These are phyloP conservation scores for Distichodus sexfasciatus DNA, from an alignment of 2,797 vertebrate species.

Conservation along the genomic window DNA sequence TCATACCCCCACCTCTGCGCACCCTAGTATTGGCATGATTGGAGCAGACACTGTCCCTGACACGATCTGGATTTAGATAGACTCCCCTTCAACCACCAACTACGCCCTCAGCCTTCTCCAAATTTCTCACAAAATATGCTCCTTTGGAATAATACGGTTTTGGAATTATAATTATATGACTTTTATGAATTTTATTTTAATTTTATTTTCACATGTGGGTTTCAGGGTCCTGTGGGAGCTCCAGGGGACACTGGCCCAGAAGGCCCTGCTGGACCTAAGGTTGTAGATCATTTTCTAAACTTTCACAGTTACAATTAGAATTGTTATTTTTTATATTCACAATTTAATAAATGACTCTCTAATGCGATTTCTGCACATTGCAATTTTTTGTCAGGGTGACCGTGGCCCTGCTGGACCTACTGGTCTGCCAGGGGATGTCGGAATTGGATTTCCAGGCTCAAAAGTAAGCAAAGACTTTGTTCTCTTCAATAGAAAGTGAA, in stretches of 20 bases:
- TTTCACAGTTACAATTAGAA: too few relatives aligned
- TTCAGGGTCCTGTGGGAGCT: conserved; percentile 63
- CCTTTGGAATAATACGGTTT: too few relatives aligned
- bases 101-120: conserved; percentile 16
- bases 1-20: conserved; percentile 27
- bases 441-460: conserved; percentile 66
- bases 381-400: conserved; percentile 73
- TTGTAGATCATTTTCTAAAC: conserved; percentile 42
- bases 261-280: conserved; percentile 67
- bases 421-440: conserved; percentile 74
- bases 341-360: too few relatives aligned
- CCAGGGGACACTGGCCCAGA: conserved; percentile 67
- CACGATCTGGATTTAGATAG: conserved; percentile 27
- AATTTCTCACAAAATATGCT: conserved; percentile 59
- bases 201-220: conserved; percentile 11
- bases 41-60: conserved; percentile 34
- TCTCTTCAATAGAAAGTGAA: too few relatives aligned
- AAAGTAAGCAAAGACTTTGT: conserved; percentile 63
- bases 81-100: too few relatives aligned
- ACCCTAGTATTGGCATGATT: conserved; percentile 38
- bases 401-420: conserved; percentile 72
- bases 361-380: too few relatives aligned
- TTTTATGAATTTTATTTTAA: too few relatives aligned
- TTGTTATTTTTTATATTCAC: too few relatives aligned
- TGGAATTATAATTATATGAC: too few relatives aligned